Evolutionary conservation across 2,888 invertebrate species (phyloP).

Genomic region (Apamea sordens): DNA sequence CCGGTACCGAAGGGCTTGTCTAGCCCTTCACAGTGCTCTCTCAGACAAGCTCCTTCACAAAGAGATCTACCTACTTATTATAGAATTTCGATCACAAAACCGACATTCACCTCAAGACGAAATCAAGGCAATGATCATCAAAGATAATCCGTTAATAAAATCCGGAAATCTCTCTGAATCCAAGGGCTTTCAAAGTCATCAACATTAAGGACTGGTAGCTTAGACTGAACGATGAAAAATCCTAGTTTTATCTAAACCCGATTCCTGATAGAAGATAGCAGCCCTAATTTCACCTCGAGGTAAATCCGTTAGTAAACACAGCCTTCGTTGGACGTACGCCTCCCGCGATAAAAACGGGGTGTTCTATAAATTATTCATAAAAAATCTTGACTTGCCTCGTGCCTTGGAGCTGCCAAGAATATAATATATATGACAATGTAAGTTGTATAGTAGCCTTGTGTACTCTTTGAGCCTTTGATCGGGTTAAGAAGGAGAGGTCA

Average conservation of each 20-base stretch:
- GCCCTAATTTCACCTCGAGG: slow-evolving; percentile 65
- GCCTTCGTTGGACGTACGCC: slow-evolving; percentile 66
- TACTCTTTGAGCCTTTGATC: slow-evolving; percentile 37
- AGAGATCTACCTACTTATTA: background rate
- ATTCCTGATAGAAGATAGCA: slow-evolving; percentile 31
- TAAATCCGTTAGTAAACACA: slow-evolving; percentile 73
- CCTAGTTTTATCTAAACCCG: slow-evolving; percentile 39
- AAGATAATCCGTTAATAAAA: slow-evolving; percentile 34
- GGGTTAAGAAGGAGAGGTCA: background rate
- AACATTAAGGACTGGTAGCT: slow-evolving; percentile 22
- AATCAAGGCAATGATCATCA: slow-evolving; percentile 6
- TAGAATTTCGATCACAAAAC: background rate
- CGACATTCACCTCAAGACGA: background rate
- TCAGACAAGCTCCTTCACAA: background rate
- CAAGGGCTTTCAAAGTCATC: slow-evolving; percentile 18
- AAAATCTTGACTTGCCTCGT: slow-evolving; percentile 81
- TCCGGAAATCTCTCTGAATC: background rate
- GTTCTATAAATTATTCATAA: slow-evolving; percentile 88
- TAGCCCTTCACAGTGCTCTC: no score
- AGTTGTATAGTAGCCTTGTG: slow-evolving; percentile 18
- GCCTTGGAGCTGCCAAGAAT: slow-evolving; percentile 45
- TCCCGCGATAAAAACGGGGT: slow-evolving; percentile 81
- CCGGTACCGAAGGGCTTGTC: no score
- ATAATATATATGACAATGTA: slow-evolving; percentile 61
- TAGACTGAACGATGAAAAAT: slow-evolving; percentile 35